Base-by-base conservation (phyloP, 2,797 vertebrate species). In the Zonotrichia albicollis region DNA sequence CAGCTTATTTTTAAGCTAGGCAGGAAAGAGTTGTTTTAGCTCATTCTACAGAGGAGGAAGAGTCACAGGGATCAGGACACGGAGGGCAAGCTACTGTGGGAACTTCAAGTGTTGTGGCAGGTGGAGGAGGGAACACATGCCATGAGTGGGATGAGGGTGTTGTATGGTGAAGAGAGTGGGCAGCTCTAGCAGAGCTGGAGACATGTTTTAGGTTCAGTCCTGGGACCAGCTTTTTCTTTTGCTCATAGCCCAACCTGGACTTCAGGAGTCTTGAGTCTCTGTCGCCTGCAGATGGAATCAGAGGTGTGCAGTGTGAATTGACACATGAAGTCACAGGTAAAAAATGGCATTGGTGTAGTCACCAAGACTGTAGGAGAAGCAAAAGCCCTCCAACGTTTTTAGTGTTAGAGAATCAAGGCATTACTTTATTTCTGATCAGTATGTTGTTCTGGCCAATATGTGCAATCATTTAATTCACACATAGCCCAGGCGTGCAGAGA, bases 1-100 rank as follows among this genome's bases (percentile, higher is more conserved):
- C 71, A 92, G 70, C 79, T 92, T 95, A 65, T 96, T 95, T 92
- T 91, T 80, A 61, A 90, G 90, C 50, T 55, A 79, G 72, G 38
- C 10, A 6, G 25, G 16, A 82, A 51, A 64, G 57, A 1, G 60
- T 26, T 64, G 48, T 54, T 80, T 80, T 18, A 73, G 30, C 22
- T 90, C 16, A 42, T 68, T 70, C 67, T 48, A 32, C 3, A 6
- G 61, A 29, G 36, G 18, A 89, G 23, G 57, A 75, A 30, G 68
- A 48, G 65, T 40, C 65, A 43, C 58, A 34, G 50, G 17, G 36
- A 25, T 50, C 1, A 4, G 53, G 48, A 51, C 60, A 51, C 0
- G 0, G 26, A 67, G 45, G 46, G 14, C 68, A 62, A 64, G 27
- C 9, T 60, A 2, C 72, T 30, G 1, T 5, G 3, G 43, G 68